Evolutionary conservation across 2,888 invertebrate genomes (phyloP).

Genomic region (Sesia bembeciformis): DNA sequence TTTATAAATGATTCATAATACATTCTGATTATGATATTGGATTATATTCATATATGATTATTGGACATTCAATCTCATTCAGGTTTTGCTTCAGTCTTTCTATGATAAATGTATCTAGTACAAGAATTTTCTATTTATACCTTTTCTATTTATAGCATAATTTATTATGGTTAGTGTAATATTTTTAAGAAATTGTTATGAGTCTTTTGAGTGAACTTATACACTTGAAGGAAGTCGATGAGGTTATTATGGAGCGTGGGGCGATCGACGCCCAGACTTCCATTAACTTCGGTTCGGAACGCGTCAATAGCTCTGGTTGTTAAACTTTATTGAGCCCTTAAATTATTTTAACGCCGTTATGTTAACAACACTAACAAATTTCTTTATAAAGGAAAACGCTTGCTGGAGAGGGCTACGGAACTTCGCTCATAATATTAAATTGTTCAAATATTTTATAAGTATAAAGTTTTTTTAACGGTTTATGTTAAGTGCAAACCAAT

Average conservation of each 20-base stretch:
- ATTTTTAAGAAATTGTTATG: too few species aligned
- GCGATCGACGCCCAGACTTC: conserved; percentile 37
- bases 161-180: too few species aligned
- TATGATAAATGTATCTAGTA: too few species aligned
- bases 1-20: too few species aligned
- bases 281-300: conserved; percentile 48
- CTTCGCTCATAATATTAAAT: conserved; percentile 41
- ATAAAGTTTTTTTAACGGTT: conserved; percentile 10
- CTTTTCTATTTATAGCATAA: too few species aligned
- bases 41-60: too few species aligned
- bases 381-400: conserved; percentile 47
- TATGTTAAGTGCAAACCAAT: background rate
- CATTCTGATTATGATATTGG: too few species aligned
- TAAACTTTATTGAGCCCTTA: conserved; percentile 58
- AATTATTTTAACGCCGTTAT: conserved; percentile 60
- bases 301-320: conserved; percentile 50
- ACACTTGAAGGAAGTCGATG: conserved; percentile 33
- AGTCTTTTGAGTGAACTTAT: background rate
- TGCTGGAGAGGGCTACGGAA: conserved; percentile 20
- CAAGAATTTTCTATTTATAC: too few species aligned
- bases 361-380: conserved; percentile 56
- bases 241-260: conserved; percentile 37
- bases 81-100: too few species aligned
- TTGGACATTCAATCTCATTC: too few species aligned
- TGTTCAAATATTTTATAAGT: conserved; percentile 35